These are phyloP conservation scores for Xiphias gladius DNA, from an alignment of 2,113 vertebrate genomes.

Conservation along the genomic window DNA sequence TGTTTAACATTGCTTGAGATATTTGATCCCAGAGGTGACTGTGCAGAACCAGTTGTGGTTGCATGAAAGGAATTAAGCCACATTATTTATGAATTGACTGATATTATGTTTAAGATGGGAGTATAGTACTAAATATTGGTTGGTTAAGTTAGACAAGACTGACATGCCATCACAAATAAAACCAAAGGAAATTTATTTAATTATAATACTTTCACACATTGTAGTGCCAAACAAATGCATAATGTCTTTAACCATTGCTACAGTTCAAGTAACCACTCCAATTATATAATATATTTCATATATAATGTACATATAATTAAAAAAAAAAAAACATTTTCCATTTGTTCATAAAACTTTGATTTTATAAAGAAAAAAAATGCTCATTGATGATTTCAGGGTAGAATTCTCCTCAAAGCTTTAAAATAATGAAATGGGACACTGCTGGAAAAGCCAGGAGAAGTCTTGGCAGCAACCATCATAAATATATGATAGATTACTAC, in stretches of 20 bases:
- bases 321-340: background rate
- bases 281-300: background rate
- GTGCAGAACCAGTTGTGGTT: background rate
- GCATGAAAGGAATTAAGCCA: background rate
- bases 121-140: background rate
- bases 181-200: background rate
- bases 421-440: constrained; percentile 36
- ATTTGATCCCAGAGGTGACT: background rate
- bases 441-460: constrained; percentile 16
- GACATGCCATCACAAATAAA: background rate
- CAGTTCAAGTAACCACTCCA: background rate
- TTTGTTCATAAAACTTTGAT: constrained; percentile 17
- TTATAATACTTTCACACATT: background rate
- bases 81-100: constrained; percentile 4
- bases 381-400: background rate
- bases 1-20: constrained; percentile 30
- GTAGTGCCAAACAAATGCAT: background rate
- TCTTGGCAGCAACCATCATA: constrained; percentile 41
- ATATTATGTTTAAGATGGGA: constrained; percentile 8
- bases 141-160: background rate
- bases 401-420: constrained; percentile 10
- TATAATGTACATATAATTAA: too few species aligned
- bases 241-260: background rate
- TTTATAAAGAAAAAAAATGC: too few species aligned
- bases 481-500: constrained; percentile 41